Evolutionary conservation across 2,888 invertebrate genomes (phyloP).

Genomic region (Xylocampa areola): DNA sequence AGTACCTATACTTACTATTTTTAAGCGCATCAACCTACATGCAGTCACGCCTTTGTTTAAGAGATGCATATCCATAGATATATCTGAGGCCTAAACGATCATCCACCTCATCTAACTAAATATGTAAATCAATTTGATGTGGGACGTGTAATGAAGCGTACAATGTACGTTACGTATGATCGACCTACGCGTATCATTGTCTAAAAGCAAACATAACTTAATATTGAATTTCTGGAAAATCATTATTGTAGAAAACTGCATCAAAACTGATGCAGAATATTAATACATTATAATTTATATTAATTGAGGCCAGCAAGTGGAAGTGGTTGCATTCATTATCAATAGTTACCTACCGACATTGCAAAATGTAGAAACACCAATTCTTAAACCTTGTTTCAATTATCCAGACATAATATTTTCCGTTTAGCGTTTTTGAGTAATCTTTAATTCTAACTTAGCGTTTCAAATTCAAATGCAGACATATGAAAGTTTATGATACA

Average conservation of each 20-base stretch:
- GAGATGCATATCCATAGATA: slow-evolving; percentile 29
- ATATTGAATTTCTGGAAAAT: slow-evolving; percentile 25
- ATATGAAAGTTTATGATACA: slow-evolving; percentile 53
- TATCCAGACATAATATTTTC: slow-evolving; percentile 54
- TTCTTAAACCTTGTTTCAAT: slow-evolving; percentile 59
- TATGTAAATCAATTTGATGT: slow-evolving; percentile 15
- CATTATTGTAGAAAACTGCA: slow-evolving; percentile 45
- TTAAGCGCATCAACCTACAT: slow-evolving; percentile 72
- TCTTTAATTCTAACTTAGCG: slow-evolving; percentile 28
- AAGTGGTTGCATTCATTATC: slow-evolving; percentile 78
- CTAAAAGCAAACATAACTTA: slow-evolving; percentile 18
- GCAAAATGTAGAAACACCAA: slow-evolving; percentile 71
- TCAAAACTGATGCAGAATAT: slow-evolving; percentile 65
- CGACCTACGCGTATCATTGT: slow-evolving; percentile 31
- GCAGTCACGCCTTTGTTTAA: slow-evolving; percentile 59
- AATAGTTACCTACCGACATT: slow-evolving; percentile 68
- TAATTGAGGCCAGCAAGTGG: slow-evolving; percentile 83
- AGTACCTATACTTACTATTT: too few species aligned
- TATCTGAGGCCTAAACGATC: slow-evolving; percentile 12
- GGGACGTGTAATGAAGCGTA: slow-evolving; percentile 22
- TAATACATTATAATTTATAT: slow-evolving; percentile 78
- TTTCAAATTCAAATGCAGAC: slow-evolving; percentile 50
- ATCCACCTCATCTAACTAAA: slow-evolving; percentile 5
- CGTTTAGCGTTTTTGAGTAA: slow-evolving; percentile 46
- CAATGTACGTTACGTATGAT: slow-evolving; percentile 15